Percentiles rank a stretch among this genome's conserved stretches.
Conservation (phyloP, 2,888 invertebrate genomes). For the Azorinus chamasolen region DNA sequence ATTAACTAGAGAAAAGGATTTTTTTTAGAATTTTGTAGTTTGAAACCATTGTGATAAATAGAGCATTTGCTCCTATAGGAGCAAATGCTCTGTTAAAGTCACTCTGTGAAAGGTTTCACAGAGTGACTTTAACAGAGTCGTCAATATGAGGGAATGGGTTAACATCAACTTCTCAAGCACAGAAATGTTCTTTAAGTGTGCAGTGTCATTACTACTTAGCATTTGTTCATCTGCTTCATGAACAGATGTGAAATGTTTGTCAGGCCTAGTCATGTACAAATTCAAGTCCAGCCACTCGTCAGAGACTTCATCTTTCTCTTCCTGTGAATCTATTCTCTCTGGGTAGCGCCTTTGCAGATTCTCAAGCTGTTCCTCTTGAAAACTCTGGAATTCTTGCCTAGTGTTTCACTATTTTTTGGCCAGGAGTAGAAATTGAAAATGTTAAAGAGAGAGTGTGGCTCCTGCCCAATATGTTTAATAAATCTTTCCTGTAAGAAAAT, state of each 20-base stretch:
- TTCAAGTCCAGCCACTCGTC: conserved; percentile 8
- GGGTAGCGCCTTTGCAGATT: conserved; percentile 4
- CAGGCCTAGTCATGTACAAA: not conserved
- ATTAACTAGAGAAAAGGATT: no score
- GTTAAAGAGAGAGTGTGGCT: conserved; percentile 30
- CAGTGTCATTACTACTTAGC: not conserved
- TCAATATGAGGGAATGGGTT: not conserved
- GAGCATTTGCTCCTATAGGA: no score
- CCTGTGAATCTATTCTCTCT: conserved; percentile 1
- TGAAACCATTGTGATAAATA: no score
- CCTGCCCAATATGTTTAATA: conserved; percentile 30
- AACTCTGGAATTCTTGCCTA: conserved; percentile 8
- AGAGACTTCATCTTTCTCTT: conserved; percentile 2
- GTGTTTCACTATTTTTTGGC: conserved; percentile 17
- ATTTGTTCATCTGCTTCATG: conserved; percentile 1
- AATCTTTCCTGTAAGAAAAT: conserved; percentile 31
- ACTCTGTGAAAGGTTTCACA: not conserved
- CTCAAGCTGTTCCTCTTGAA: conserved; percentile 25
- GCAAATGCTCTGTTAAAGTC: no score
- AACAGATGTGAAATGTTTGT: not conserved
- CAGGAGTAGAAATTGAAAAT: conserved; percentile 18
- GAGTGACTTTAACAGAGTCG: no score
- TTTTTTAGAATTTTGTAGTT: no score
- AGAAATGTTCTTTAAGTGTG: not conserved
- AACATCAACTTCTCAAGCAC: not conserved